These are phyloP conservation scores for Perca flavescens DNA, from an alignment of 2,113 vertebrate species.

Conservation along the genomic window DNA sequence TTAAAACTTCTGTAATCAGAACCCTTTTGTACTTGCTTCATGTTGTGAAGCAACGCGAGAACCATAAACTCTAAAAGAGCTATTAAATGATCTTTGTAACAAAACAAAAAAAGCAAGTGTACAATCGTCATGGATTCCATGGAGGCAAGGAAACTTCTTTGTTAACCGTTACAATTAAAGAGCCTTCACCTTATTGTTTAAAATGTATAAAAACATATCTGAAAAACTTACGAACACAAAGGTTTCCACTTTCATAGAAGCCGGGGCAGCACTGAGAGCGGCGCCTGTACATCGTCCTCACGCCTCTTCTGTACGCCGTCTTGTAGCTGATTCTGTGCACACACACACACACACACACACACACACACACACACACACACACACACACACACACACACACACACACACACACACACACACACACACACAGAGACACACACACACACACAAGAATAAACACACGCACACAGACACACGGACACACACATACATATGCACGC, in stretches of 20 bases:
- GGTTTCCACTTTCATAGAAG: constrained; percentile 91
- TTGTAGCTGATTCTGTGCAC: constrained; percentile 86
- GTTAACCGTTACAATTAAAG: background rate
- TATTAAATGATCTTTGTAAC: background rate
- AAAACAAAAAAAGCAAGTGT: background rate
- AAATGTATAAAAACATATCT: too few relatives aligned
- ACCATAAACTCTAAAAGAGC: background rate
- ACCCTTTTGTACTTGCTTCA: too few relatives aligned
- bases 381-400: constrained; percentile 14
- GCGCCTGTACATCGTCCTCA: constrained; percentile 93
- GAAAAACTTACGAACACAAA: constrained; percentile 91
- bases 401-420: too few relatives aligned
- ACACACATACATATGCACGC: too few relatives aligned
- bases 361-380: constrained; percentile 14
- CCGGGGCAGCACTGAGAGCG: constrained; percentile 95
- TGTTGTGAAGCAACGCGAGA: background rate
- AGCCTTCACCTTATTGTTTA: background rate
- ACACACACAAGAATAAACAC: too few relatives aligned
- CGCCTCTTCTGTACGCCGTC: constrained; percentile 92
- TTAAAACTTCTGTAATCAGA: too few relatives aligned
- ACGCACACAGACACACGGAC: too few relatives aligned
- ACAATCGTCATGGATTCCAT: background rate
- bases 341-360: constrained; percentile 29
- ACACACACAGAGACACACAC: too few relatives aligned
- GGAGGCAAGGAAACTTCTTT: background rate